phyloP scores from a whole-genome alignment of 2,888 invertebrate species.

The Belgica antarctica region DNA sequence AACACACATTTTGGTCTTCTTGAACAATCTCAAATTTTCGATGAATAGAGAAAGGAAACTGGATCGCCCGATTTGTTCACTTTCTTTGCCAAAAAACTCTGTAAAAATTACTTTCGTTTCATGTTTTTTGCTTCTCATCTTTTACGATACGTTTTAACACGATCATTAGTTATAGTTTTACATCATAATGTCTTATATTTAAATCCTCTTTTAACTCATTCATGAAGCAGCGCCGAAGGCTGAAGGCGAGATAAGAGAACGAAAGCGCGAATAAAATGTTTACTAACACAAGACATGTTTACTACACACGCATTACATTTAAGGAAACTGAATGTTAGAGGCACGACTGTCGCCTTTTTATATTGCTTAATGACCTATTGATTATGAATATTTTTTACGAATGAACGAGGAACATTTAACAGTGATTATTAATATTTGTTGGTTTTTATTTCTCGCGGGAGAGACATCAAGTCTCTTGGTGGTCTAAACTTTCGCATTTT shows the following conservation, averaged over 20 bases:
- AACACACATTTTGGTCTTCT: too few species aligned
- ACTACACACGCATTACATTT: constrained; percentile 22
- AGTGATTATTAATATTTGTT: background rate
- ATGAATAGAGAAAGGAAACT: too few species aligned
- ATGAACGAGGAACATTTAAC: background rate
- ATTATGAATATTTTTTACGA: constrained; percentile 3
- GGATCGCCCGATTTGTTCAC: too few species aligned
- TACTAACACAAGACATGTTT: constrained; percentile 32
- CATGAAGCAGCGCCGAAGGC: background rate
- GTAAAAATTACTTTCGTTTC: background rate
- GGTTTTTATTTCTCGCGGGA: background rate
- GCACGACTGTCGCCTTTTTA: constrained; percentile 15
- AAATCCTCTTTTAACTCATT: background rate
- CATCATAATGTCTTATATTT: background rate
- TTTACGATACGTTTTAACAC: too few species aligned
- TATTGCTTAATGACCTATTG: background rate
- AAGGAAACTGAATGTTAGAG: background rate
- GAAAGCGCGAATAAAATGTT: constrained; percentile 1
- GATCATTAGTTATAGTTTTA: background rate
- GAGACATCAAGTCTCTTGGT: background rate
- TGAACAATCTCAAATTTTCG: too few species aligned
- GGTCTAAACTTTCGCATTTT: background rate
- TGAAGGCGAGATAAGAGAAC: too few species aligned
- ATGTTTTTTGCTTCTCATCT: background rate
- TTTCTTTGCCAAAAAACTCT: too few species aligned